Evolutionary conservation across 2,888 invertebrate species (phyloP).

Genomic region (Apodemia duryi): DNA sequence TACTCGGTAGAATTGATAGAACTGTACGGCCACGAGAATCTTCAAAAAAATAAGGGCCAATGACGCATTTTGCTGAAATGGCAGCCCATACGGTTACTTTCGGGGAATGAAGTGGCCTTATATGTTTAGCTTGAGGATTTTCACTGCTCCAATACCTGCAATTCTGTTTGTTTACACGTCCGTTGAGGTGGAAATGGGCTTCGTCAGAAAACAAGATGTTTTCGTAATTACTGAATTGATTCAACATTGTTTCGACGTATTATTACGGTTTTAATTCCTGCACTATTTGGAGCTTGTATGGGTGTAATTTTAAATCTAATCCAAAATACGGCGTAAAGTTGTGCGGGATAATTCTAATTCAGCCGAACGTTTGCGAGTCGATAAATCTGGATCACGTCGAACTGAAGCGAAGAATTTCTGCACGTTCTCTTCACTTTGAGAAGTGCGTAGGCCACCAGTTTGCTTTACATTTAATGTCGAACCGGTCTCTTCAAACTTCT

Average conservation of each 20-base stretch:
- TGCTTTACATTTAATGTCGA: not conserved
- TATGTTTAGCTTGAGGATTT: constrained; percentile 28
- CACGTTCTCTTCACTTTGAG: too few relatives aligned
- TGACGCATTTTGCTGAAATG: constrained; percentile 30
- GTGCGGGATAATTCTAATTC: too few relatives aligned
- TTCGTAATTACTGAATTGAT: constrained; percentile 26
- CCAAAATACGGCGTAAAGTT: too few relatives aligned
- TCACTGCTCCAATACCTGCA: constrained; percentile 22
- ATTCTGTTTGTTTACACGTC: constrained; percentile 26
- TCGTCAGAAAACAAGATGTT: constrained; percentile 24
- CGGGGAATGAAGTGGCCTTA: constrained; percentile 26
- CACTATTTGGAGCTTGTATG: too few relatives aligned
- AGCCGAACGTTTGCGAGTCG: too few relatives aligned
- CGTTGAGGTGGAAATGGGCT: constrained; percentile 26
- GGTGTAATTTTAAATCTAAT: too few relatives aligned
- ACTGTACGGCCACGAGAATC: constrained; percentile 20
- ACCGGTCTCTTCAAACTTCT: too few relatives aligned
- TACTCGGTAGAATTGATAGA: constrained; percentile 26
- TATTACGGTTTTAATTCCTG: too few relatives aligned
- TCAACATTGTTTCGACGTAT: too few relatives aligned
- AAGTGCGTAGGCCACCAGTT: too few relatives aligned
- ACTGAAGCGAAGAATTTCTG: too few relatives aligned
- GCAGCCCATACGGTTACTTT: not conserved
- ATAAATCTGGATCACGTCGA: too few relatives aligned
- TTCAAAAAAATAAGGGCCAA: constrained; percentile 30